Conservation (phyloP, 2,113 vertebrate species). For the Anoura caudifer region DNA sequence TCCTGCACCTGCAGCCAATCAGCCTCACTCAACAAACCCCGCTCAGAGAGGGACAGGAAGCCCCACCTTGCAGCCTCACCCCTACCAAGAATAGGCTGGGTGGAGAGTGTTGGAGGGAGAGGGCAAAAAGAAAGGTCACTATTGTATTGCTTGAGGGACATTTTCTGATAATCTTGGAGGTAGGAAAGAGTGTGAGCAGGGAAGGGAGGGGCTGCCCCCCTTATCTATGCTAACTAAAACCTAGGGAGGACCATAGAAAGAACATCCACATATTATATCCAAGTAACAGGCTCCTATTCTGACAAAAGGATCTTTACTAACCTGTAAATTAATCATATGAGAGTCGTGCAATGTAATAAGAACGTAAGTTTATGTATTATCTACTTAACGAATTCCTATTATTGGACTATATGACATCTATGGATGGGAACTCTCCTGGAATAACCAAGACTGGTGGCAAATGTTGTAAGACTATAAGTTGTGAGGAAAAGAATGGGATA, state of each 20-base stretch:
- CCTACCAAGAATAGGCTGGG: not conserved
- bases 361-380: not conserved
- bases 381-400: not conserved
- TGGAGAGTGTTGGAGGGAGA: not conserved
- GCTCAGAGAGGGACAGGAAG: not conserved
- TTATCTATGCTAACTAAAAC: not conserved
- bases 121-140: too few species aligned
- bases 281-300: not conserved
- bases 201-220: not conserved
- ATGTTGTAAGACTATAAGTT: not conserved
- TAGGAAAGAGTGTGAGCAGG: too few species aligned
- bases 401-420: not conserved
- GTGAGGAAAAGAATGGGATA: not conserved
- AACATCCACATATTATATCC: not conserved
- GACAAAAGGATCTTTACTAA: not conserved
- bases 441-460: not conserved
- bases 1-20: not conserved
- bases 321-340: not conserved
- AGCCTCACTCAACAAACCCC: not conserved
- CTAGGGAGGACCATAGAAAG: not conserved
- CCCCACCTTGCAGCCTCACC: not conserved
- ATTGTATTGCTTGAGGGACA: not conserved
- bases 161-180: not conserved
- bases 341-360: not conserved
- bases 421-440: not conserved